A percentile compares a stretch with the other conserved stretches of the same genome.
Conservation (phyloP, 53 echinoderm and acorn worm species). For the Patiria pectinifera region DNA sequence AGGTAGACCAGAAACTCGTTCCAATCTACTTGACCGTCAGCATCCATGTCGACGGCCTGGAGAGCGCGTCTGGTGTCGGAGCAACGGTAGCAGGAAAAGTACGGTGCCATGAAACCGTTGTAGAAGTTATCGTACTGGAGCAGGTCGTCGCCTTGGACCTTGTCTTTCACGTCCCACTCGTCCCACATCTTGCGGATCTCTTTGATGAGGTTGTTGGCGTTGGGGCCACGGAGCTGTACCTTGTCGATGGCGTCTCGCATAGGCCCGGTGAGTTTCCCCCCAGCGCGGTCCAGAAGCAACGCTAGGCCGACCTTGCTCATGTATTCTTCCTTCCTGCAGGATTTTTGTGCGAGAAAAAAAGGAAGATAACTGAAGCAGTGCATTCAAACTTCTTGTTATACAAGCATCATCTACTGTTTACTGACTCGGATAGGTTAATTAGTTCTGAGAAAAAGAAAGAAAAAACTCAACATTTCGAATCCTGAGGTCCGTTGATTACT, state of each 20-base stretch:
- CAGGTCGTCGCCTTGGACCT: slow-evolving; percentile 36
- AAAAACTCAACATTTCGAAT: no score
- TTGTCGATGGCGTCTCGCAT: slow-evolving; percentile 67
- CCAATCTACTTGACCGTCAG: slow-evolving; percentile 60
- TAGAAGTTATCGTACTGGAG: slow-evolving; percentile 56
- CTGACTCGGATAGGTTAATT: no score
- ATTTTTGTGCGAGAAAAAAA: no score
- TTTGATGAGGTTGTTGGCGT: slow-evolving; percentile 50
- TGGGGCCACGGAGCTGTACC: background rate
- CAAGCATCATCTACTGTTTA: no score
- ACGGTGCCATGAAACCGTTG: slow-evolving; percentile 72
- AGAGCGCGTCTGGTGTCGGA: slow-evolving; percentile 52
- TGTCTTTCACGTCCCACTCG: slow-evolving; percentile 49
- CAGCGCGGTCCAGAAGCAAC: slow-evolving; percentile 69
- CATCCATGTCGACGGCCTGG: slow-evolving; percentile 68
- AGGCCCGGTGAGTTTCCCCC: slow-evolving; percentile 49
- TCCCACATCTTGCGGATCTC: slow-evolving; percentile 60
- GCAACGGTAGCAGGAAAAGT: slow-evolving; percentile 78
- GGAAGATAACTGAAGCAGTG: no score
- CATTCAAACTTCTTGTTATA: no score
- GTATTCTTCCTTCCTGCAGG: slow-evolving; percentile 72
- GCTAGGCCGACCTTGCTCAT: slow-evolving; percentile 70
- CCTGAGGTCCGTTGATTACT: no score
- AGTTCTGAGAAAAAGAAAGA: no score
- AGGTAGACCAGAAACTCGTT: slow-evolving; percentile 63